Conservation (phyloP, 2,888 invertebrate species). For the Belgica antarctica region DNA sequence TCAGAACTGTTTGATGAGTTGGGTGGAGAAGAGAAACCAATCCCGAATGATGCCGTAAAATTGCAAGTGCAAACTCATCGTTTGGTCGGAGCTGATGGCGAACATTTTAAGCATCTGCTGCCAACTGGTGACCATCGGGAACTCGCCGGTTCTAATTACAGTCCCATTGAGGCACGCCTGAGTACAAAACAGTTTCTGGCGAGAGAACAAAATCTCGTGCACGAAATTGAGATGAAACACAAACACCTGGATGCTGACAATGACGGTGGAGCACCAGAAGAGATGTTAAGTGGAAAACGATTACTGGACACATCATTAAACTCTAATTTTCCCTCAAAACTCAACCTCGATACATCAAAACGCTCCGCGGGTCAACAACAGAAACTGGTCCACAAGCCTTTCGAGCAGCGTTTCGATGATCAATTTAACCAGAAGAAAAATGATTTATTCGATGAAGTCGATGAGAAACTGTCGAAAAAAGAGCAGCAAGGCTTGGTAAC, state of each 20-base stretch:
- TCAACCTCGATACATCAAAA: constrained; percentile 40
- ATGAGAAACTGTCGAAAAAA: constrained; percentile 49
- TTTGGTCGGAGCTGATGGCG: neutral
- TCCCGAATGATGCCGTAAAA: constrained; percentile 21
- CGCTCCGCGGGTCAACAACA: constrained; percentile 36
- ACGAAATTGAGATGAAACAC: constrained; percentile 37
- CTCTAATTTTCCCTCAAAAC: constrained; percentile 17
- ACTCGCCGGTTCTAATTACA: constrained; percentile 12
- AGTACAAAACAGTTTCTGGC: constrained; percentile 30
- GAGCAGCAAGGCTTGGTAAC: constrained; percentile 46
- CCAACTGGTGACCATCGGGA: constrained; percentile 23
- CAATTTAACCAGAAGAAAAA: constrained; percentile 26
- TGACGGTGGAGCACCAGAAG: neutral
- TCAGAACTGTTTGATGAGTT: constrained; percentile 28
- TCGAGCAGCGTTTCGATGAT: constrained; percentile 25
- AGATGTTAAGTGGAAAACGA: constrained; percentile 34
- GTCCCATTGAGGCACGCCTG: constrained; percentile 17
- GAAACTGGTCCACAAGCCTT: constrained; percentile 5
- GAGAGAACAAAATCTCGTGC: constrained; percentile 26
- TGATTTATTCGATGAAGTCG: constrained; percentile 33
- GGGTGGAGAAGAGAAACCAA: neutral
- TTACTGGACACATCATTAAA: constrained; percentile 27
- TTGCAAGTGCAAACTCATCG: constrained; percentile 2
- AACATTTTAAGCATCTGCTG: constrained; percentile 27
- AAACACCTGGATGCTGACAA: constrained; percentile 20